Base-by-base conservation (phyloP, 2,888 invertebrate genomes). In the Halocaridina rubra region DNA sequence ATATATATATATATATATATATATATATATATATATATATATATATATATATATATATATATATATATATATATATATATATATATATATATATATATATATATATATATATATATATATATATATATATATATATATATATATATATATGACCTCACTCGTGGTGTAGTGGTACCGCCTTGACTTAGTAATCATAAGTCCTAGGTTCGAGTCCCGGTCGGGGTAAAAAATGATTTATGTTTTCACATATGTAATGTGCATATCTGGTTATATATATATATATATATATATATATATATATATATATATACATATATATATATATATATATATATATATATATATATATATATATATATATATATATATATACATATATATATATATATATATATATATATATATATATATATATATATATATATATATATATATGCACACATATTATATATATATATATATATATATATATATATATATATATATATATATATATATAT, bases 381-480 rank as follows among this genome's bases (percentile, higher is more conserved):
- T 46, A 74, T 5, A 16, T 22, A 19, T 46, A 39, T 46, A 4
- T 16, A 75, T 29, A 75, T 57, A 10, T 29, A 16, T 27, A 53
- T 10, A 24, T 29, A 22, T 10, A 24, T 22, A 53, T 29, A 53
- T 4, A 75, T 46, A 75, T 33, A 74, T 33, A 74, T 33, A 74
- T 33, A 67, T 53, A 8, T 4, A 8, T 53, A 53, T 19, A 53
- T 4, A 53, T 7, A 53, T 53, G 3, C 19, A 53, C 19, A 7
- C 8, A 7, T 53, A 53, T n/a, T 7, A 53, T 53, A 53, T 74
- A 46, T 74, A 74, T 74, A 46, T 74, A 74, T 74, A 74, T 74
- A 74, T 74, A 74, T 74, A 74, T 74, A 74, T 74, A 74, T 74
- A 74, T 74, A 46, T 46, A 46, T 74, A 74, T 74, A 74, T 74